phyloP scores from a whole-genome alignment of 2,113 vertebrate genomes.

The Melanotaenia duboulayi region DNA sequence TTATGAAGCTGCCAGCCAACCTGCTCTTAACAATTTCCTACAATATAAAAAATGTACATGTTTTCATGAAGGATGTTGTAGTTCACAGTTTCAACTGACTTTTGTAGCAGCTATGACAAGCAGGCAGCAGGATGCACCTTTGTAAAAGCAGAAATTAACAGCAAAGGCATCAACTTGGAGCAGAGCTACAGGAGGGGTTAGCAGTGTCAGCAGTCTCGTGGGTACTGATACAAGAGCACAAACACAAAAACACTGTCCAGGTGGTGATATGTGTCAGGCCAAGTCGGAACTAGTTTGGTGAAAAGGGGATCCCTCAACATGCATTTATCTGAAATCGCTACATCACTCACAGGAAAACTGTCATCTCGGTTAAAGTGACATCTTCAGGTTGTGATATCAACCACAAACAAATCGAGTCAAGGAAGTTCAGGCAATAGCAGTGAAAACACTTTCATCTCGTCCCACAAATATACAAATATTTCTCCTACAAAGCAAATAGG shows the following conservation, averaged over 20 bases:
- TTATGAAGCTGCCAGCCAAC: slow-evolving; percentile 36
- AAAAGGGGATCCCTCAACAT: slow-evolving; percentile 2
- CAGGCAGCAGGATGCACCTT: neutral
- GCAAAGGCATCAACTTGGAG: neutral
- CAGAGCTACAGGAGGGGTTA: neutral
- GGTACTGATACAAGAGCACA: neutral
- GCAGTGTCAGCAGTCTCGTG: neutral
- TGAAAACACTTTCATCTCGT: slow-evolving; percentile 7
- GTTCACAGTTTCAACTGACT: neutral
- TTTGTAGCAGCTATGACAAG: slow-evolving; percentile 3
- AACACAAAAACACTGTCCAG: slow-evolving; percentile 3
- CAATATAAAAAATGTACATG: slow-evolving; percentile 8
- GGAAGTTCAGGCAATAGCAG: slow-evolving; percentile 3
- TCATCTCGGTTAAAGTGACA: slow-evolving; percentile 2
- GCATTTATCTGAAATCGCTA: slow-evolving; percentile 21
- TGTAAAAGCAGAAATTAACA: slow-evolving; percentile 7
- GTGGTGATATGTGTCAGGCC: slow-evolving; percentile 1
- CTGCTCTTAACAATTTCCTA: slow-evolving; percentile 6
- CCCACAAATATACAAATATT: slow-evolving; percentile 12
- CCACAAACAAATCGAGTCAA: slow-evolving; percentile 5
- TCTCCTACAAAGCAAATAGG: slow-evolving; percentile 8
- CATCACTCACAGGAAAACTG: slow-evolving; percentile 8
- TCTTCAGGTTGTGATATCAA: slow-evolving; percentile 18
- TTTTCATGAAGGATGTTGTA: slow-evolving; percentile 2
- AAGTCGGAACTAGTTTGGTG: slow-evolving; percentile 1